Base-by-base conservation (phyloP, 92 coral and sea anemone species). In the Siderastrea siderea region DNA sequence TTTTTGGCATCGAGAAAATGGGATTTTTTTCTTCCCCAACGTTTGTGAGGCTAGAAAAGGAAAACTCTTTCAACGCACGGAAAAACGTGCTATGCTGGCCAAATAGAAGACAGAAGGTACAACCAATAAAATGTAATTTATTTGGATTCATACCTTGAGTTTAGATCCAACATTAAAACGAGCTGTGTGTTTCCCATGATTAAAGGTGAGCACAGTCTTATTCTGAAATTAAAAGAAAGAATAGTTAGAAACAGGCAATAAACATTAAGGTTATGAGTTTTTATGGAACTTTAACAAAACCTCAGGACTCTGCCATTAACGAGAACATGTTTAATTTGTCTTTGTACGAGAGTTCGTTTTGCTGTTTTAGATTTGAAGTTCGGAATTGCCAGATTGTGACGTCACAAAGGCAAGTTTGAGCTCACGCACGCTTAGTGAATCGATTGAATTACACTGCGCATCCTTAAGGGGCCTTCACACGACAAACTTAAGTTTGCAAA, bases 141-240 rank as follows among this genome's bases (percentile, higher is more conserved):
- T 7, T 13, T 6, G 11, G 46, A 26, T 47, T 47, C 88, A 16
- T 84, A 97, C 99, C 98, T 97, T 97, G 10, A 97, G 94, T 67
- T 93, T 93, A 7, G 98, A 88, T 51, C 99, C 99, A 92, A 97
- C 99, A 68, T 97, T 97, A 80, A 97, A 97, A 63, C 96, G 96
- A n/a, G 98, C 98, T 7, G 98, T 95, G 88, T 95, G 90, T 75
- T 92, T 95, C 13, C 96, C 98, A 55, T 92, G 93, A 91, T 94
- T 97, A 83, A 84, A 97, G 9, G 99, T 97, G 71, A 97, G 85
- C 50, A 95, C 93, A 7, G 94, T 87, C 63, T 95, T 93, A 85
- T 92, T 95, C 99, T 96, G 90, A 75, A 80, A 77, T 45, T 12
- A 53, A 11, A 44, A 44, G 26, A 57, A 76, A 4, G 7, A 51